phyloP scores from a whole-genome alignment of 1,140 invertebrate genomes.

The Magallana angulata region DNA sequence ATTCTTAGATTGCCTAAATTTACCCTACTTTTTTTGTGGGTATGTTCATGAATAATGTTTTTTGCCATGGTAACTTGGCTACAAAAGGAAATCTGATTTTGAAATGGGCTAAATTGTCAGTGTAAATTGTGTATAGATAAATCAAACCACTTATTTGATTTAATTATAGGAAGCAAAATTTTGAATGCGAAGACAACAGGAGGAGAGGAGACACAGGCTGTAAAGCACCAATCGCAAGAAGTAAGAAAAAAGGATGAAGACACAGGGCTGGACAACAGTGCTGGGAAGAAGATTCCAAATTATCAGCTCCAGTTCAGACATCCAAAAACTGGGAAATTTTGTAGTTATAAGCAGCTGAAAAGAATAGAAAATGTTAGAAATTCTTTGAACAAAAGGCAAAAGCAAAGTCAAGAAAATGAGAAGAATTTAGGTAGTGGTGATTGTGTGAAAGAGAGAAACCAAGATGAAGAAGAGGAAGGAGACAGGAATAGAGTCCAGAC shows the following conservation, averaged over 20 bases:
- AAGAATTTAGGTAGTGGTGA: background rate
- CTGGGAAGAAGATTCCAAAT: background rate
- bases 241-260: background rate
- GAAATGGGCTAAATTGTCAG: no score
- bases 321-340: slow-evolving; percentile 6
- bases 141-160: no score
- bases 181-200: background rate
- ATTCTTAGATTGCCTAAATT: no score
- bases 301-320: background rate
- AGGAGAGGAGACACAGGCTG: background rate
- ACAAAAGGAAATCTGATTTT: no score
- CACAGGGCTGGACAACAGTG: background rate
- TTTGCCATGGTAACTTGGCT: no score
- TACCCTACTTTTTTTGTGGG: no score
- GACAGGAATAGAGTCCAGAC: background rate
- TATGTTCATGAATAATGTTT: no score
- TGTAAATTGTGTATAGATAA: no score
- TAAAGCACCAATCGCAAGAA: background rate
- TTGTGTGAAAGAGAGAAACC: no score
- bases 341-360: background rate
- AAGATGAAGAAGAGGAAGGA: background rate
- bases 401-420: background rate
- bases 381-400: background rate
- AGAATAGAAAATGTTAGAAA: background rate
- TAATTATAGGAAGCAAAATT: background rate